Evolutionary conservation across 2,797 vertebrate species (phyloP), one percentile per base, ranked within the genome.

Genomic region (Pangasius larnaudii): DNA sequence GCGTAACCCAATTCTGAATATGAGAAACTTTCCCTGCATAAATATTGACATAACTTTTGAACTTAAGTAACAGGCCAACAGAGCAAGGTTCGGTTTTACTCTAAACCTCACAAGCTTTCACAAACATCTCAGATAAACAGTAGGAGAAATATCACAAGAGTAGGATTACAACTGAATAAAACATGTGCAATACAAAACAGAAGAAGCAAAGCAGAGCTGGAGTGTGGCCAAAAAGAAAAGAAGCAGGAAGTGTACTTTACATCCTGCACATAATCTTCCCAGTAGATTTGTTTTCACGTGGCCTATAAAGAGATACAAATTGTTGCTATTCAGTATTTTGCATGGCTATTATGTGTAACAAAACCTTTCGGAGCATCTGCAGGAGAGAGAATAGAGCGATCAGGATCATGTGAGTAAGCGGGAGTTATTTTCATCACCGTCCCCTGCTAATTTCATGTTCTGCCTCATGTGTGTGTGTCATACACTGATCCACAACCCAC

Each of bases 361-460:
- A 80, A 78, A 33, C n/a, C n/a, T 78, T 78, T 33, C 53, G 36
- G 51, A 59, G 33, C 3, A 58, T 36, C 53, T 58, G 9, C 30
- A 39, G 18, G 33, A 79, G 3, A 22, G 56, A 39, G 22, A 81
- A 61, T 27, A 39, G 53, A 59, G 56, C 22, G 13, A 81, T 61
- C 33, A 42, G 22, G 19, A 59, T 36, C 10, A 0, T 59, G 22
- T 59, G 53, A 39, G n/a, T 78, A 53, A 78, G 75, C 49, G 2
- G 30, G 75, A 33, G 79, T 42, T 81, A 81, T 81, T 81, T 81
- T 27, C 22, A 61, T 59, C 56, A 27, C 36, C 42, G 33, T 61
- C 22, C 33, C 79, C 56, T 39, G 33, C 30, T 80, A 58, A 80
- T 80, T 80, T 56, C 51, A 58, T 79, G 18, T 18, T 16, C 74